Percentiles rank a stretch among this genome's conserved stretches.
phyloP scores from a whole-genome alignment of 2,797 vertebrate genomes.

The Pyrocephalus nanus region DNA sequence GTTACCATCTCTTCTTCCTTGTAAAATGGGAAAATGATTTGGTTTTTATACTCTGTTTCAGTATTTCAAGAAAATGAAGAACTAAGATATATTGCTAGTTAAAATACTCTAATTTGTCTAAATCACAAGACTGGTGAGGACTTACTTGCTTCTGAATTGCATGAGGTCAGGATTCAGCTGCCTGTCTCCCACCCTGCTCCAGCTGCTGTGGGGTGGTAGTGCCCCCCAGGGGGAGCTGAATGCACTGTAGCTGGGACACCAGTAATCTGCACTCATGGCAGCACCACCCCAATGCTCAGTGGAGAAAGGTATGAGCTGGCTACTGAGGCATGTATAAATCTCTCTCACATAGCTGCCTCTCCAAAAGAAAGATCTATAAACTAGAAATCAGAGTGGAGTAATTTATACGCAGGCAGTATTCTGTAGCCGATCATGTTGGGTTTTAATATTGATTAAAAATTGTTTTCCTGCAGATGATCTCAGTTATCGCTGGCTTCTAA shows the following conservation, averaged over 20 bases:
- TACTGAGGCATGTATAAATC: background rate
- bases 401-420: background rate
- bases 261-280: background rate
- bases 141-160: background rate
- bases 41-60: background rate
- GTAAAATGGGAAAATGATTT: background rate
- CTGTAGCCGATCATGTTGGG: background rate
- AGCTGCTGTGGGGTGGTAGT: background rate
- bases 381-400: background rate
- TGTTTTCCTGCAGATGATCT: slow-evolving; percentile 84
- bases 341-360: background rate
- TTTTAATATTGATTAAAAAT: slow-evolving; percentile 38
- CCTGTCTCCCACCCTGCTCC: background rate
- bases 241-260: background rate
- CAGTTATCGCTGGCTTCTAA: slow-evolving; percentile 97
- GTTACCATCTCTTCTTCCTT: background rate
- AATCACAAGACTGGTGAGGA: background rate
- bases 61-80: background rate
- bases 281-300: accelerated
- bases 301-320: background rate
- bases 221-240: background rate
- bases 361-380: background rate
- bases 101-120: background rate
- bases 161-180: background rate
- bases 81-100: background rate